phyloP scores from a whole-genome alignment of 2,797 vertebrate genomes.

The Arrhamphus sclerolepis region DNA sequence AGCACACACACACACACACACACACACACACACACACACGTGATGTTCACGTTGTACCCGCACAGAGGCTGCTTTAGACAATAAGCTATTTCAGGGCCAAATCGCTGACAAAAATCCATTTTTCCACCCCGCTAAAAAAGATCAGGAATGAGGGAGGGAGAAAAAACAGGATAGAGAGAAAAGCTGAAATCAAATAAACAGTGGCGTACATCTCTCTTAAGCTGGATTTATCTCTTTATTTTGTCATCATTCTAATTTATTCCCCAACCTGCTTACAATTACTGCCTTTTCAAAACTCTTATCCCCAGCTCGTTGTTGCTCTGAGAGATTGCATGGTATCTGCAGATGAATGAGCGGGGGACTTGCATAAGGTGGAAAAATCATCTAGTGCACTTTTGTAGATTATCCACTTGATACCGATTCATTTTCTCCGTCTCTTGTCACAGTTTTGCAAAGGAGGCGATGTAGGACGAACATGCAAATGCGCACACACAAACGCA shows the following conservation, averaged over 20 bases:
- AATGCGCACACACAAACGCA: constrained; percentile 28
- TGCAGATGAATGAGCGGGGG: constrained; percentile 68
- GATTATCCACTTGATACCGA: constrained; percentile 79
- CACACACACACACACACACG: constrained; percentile 50
- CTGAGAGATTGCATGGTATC: constrained; percentile 71
- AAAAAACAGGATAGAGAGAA: constrained; percentile 60
- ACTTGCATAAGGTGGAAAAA: constrained; percentile 74
- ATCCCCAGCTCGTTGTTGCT: constrained; percentile 60
- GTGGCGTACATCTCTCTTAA: constrained; percentile 75
- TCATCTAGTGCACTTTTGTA: constrained; percentile 75
- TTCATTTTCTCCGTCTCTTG: constrained; percentile 72
- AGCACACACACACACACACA: constrained; percentile 14
- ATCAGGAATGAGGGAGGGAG: constrained; percentile 67
- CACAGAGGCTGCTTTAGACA: constrained; percentile 74
- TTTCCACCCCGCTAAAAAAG: constrained; percentile 79
- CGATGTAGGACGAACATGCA: constrained; percentile 72
- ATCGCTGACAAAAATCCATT: constrained; percentile 80
- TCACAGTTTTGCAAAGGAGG: constrained; percentile 70
- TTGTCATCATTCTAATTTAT: constrained; percentile 80
- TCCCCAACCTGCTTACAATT: constrained; percentile 79
- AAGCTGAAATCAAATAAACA: constrained; percentile 77
- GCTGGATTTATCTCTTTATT: constrained; percentile 79
- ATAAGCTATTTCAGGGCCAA: constrained; percentile 82
- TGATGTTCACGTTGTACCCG: constrained; percentile 72
- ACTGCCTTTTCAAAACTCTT: constrained; percentile 74